phyloP scores from a whole-genome alignment of 2,797 vertebrate genomes.

The Eulemur albifrons region DNA sequence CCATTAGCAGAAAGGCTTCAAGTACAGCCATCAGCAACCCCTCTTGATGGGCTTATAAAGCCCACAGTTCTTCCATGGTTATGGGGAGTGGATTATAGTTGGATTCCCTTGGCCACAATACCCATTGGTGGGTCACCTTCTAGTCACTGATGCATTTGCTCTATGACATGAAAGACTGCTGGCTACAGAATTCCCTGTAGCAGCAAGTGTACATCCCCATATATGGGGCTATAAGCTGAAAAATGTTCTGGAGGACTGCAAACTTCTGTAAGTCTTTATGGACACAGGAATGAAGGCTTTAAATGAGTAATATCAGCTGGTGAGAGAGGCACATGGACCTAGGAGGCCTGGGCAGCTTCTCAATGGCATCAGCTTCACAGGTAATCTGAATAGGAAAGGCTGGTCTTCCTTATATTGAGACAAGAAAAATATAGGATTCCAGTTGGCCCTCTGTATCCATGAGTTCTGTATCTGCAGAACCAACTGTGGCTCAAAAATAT shows the following conservation, averaged over 20 bases:
- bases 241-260: neutral
- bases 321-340: neutral
- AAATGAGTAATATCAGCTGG: neutral
- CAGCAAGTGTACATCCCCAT: neutral
- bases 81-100: neutral
- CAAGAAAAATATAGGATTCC: no score
- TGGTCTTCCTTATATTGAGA: no score
- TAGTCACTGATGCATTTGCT: neutral
- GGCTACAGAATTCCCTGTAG: neutral
- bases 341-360: neutral
- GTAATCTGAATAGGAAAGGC: neutral
- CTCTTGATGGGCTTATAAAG: neutral
- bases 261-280: neutral
- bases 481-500: no score
- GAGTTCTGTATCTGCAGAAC: no score
- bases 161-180: neutral
- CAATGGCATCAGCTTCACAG: no score
- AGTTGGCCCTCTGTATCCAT: no score
- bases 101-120: neutral
- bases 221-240: neutral
- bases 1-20: neutral
- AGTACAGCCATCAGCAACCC: neutral
- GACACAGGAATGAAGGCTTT: neutral
- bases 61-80: neutral
- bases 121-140: no score